These are phyloP conservation scores for Umimayanthus chanpuru DNA, from an alignment of 92 coral and sea anemone genomes.

Conservation along the genomic window DNA sequence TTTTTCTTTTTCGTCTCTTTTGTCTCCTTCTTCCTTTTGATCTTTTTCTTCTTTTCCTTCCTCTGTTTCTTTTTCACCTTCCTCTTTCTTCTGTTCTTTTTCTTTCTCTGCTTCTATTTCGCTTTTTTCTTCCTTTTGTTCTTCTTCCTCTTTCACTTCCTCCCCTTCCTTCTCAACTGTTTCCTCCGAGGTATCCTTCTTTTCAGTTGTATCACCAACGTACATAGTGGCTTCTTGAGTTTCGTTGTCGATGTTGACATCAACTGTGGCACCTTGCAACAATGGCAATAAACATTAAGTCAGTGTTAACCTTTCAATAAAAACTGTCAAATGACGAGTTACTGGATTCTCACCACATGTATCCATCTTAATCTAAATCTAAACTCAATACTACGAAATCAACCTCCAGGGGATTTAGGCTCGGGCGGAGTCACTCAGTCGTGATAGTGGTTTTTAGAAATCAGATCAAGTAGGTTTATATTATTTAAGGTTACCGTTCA, in stretches of 20 bases:
- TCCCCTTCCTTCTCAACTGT: constrained; percentile 12
- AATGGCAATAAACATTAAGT: background rate
- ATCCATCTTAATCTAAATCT: too few relatives aligned
- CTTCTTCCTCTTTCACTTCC: constrained; percentile 39
- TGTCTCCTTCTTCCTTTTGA: constrained; percentile 3
- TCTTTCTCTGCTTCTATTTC: background rate
- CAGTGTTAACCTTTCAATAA: too few relatives aligned
- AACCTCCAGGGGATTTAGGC: too few relatives aligned
- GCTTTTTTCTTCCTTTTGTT: constrained; percentile 14
- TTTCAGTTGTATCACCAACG: background rate
- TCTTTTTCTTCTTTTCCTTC: background rate
- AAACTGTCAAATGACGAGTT: too few relatives aligned
- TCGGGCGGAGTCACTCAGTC: too few relatives aligned
- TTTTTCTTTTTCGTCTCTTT: background rate
- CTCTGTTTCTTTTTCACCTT: constrained; percentile 49
- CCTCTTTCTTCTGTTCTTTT: background rate
- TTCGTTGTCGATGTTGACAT: constrained; percentile 25
- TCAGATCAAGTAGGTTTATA: too few relatives aligned
- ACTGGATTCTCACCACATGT: too few relatives aligned
- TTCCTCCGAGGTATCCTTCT: constrained; percentile 8
- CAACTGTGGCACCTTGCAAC: constrained; percentile 20
- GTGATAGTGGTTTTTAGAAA: too few relatives aligned
- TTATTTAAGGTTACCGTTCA: too few relatives aligned
- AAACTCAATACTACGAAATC: too few relatives aligned
- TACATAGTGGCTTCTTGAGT: background rate